Evolutionary conservation across 1,140 invertebrate genomes (phyloP), one percentile per base, ranked within the genome.

Genomic region (Tenebrio molitor): DNA sequence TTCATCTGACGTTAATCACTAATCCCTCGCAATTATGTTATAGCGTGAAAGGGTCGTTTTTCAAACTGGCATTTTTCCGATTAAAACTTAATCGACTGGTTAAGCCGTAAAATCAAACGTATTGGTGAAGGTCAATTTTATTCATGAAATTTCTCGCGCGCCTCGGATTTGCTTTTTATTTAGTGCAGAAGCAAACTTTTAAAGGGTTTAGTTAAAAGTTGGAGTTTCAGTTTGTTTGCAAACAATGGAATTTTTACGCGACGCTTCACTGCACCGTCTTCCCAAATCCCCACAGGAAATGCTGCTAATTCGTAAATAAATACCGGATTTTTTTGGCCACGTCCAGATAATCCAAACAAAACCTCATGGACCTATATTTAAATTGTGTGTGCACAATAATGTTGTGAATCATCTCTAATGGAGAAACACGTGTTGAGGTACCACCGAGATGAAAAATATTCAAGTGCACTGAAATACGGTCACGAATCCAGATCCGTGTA

Each of bases 181-280:
- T 58, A 29, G 19, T 58, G 12, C 36, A 58, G n/a, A 58, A 12
- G 23, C 12, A 53, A 53, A 58, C 2, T 58, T 58, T 58, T 58
- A 58, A 25, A 58, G 50, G 23, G 21, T 58, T 58, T 29, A 14
- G 23, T 5, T 25, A 12, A 29, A 58, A 58, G 50, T 58, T 58
- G 21, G 16, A 25, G 21, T 58, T 58, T 58, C 50, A 29, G 29
- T 58, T 58, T 58, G 50, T 58, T 58, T 58, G 19, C 50, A 58
- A 58, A 58, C 50, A 58, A 29, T n/a, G 21, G 15, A 33, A 58
- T 58, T 58, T 58, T 58, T 58, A 58, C 50, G n/a, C 50, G n/a
- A 58, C 21, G 29, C 23, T 25, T 2, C 23, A 17, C 29, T 33
- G 50, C 50, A 58, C 29, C 17, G 42, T 25, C 23, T 25, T 58